Evolutionary conservation across 1,140 invertebrate genomes (phyloP).

Genomic region (Heterodera schachtii): DNA sequence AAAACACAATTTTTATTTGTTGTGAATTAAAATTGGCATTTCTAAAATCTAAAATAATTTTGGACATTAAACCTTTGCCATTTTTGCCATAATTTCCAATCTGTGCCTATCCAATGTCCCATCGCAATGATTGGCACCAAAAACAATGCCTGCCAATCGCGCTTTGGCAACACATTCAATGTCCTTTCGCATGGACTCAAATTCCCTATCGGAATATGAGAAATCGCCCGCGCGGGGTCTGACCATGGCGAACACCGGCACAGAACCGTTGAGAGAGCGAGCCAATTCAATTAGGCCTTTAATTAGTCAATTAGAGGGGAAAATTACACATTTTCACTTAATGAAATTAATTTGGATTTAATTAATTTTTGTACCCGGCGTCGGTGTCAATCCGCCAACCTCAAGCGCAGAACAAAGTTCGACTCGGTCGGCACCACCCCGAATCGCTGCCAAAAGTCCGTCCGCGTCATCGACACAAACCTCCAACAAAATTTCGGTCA

Average conservation of each 20-base stretch:
- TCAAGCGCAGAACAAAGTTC: constrained; percentile 38
- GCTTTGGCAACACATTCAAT: constrained; percentile 13
- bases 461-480: constrained; percentile 35
- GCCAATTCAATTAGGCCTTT: constrained; percentile 24
- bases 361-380: constrained; percentile 3
- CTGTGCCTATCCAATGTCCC: constrained; percentile 10
- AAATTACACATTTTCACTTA: background rate
- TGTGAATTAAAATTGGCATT: background rate
- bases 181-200: constrained; percentile 28
- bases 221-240: constrained; percentile 35
- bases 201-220: constrained; percentile 25
- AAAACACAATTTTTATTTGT: too few relatives aligned
- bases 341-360: background rate
- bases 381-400: constrained; percentile 34
- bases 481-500: constrained; percentile 33
- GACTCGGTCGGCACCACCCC: constrained; percentile 37
- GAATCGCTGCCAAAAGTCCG: constrained; percentile 28
- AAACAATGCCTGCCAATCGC: constrained; percentile 34
- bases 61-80: constrained; percentile 13
- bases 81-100: constrained; percentile 13
- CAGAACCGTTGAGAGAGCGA: background rate
- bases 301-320: background rate
- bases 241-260: constrained; percentile 30
- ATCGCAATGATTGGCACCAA: constrained; percentile 34
- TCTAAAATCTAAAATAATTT: background rate